Percentiles rank a stretch among this genome's conserved stretches.
These are phyloP conservation scores for Mycetomoellerius zeteki DNA, from an alignment of 1,140 invertebrate species.

Conservation along the genomic window DNA sequence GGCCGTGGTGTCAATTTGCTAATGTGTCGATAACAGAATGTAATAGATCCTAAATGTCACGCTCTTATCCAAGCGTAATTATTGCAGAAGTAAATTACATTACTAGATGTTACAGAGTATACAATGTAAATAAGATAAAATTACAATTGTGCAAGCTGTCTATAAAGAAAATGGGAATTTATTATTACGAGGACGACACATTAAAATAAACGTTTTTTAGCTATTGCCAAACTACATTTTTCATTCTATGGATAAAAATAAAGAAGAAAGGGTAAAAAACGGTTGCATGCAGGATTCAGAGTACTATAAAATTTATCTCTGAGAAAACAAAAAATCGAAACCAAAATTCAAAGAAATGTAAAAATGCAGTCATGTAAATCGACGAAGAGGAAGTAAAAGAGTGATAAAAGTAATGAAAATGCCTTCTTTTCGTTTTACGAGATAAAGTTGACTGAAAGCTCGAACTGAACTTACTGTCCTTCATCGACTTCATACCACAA, in stretches of 20 bases:
- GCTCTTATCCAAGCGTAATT: neutral
- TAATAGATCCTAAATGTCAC: slow-evolving; percentile 1
- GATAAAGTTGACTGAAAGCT: neutral
- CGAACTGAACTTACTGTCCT: neutral
- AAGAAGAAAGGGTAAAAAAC: neutral
- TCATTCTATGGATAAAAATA: neutral
- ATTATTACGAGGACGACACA: neutral
- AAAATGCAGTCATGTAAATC: neutral
- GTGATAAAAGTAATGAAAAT: neutral
- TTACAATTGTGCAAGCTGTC: neutral
- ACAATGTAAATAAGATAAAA: neutral
- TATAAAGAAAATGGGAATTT: neutral
- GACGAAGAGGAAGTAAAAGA: neutral
- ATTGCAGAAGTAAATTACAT: neutral
- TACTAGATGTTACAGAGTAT: too few relatives aligned
- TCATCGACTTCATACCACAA: neutral
- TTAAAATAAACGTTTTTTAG: neutral
- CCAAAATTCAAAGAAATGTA: neutral
- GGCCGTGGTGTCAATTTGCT: slow-evolving; percentile 19
- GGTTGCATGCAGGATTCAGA: neutral
- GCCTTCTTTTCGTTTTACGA: neutral
- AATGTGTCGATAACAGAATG: slow-evolving; percentile 22
- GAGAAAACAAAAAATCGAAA: neutral
- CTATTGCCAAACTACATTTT: neutral
- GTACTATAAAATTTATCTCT: neutral